These are phyloP conservation scores for Gavia stellata DNA, from an alignment of 2,113 vertebrate species.

Conservation along the genomic window DNA sequence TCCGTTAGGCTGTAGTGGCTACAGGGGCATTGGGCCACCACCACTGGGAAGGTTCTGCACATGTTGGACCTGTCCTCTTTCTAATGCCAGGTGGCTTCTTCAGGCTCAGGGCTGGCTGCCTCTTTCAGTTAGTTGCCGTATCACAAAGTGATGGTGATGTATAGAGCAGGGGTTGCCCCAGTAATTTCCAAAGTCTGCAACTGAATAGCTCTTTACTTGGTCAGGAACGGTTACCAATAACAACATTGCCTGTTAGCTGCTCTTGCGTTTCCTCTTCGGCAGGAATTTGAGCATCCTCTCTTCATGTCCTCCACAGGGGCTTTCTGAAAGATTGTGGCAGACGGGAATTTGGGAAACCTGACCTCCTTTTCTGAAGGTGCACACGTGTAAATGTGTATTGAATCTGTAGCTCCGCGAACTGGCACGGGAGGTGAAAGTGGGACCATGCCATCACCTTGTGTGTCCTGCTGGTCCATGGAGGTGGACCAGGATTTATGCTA, in stretches of 20 bases:
- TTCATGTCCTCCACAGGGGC: rapidly evolving
- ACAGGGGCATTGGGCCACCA: rapidly evolving
- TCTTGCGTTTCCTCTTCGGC: not conserved
- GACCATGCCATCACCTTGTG: not conserved
- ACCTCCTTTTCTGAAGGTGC: not conserved
- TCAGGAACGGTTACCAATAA: too few relatives aligned
- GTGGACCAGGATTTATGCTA: not conserved
- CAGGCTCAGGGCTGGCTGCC: not conserved
- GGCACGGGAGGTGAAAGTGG: not conserved
- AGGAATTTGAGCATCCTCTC: not conserved
- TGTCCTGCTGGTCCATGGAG: not conserved
- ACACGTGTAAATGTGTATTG: not conserved
- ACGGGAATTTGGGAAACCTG: not conserved
- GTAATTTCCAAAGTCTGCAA: not conserved
- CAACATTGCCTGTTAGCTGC: not conserved
- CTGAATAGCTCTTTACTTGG: not conserved
- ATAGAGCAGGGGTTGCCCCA: not conserved
- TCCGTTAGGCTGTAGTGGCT: not conserved
- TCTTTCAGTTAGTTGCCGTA: not conserved
- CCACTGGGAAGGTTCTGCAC: not conserved
- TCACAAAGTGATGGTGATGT: not conserved
- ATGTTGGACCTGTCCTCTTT: not conserved
- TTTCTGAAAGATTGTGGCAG: not conserved
- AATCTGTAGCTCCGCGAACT: not conserved
- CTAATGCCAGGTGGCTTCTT: not conserved